phyloP scores from a whole-genome alignment of 2,113 vertebrate genomes.

The Orthonyx spaldingii region DNA sequence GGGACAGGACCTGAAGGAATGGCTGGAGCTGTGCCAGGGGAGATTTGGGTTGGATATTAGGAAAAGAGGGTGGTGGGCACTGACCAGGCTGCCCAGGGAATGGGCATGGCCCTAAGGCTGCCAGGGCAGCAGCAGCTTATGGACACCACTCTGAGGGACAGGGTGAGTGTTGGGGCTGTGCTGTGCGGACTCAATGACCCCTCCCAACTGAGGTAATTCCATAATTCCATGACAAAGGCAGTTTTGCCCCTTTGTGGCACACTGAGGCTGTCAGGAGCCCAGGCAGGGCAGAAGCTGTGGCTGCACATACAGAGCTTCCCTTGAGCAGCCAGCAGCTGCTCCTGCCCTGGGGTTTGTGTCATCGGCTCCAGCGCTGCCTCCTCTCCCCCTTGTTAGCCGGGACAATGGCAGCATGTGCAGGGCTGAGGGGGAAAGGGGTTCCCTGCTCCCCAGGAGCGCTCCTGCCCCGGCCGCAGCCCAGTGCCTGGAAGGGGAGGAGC shows the following conservation, averaged over 20 bases:
- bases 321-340: conserved; percentile 44
- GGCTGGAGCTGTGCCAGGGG: background rate
- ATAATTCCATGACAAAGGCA: background rate
- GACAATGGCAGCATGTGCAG: background rate
- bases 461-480: background rate
- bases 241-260: background rate
- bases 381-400: background rate
- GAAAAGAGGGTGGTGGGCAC: background rate
- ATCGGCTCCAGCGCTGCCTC: background rate
- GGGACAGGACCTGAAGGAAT: background rate
- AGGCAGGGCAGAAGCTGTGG: background rate
- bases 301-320: conserved; percentile 3
- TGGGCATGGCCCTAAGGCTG: rapidly evolving
- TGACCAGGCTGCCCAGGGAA: background rate
- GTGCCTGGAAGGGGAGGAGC: rapidly evolving
- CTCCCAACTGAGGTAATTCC: background rate
- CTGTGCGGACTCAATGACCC: background rate
- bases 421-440: background rate
- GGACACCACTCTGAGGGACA: rapidly evolving
- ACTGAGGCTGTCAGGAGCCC: background rate
- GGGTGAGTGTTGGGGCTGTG: too few relatives aligned
- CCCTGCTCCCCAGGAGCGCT: background rate
- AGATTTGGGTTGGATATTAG: too few relatives aligned
- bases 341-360: background rate
- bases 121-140: background rate